Base-by-base conservation (phyloP, 2,888 invertebrate species). In the Mellilla xanthometata region DNA sequence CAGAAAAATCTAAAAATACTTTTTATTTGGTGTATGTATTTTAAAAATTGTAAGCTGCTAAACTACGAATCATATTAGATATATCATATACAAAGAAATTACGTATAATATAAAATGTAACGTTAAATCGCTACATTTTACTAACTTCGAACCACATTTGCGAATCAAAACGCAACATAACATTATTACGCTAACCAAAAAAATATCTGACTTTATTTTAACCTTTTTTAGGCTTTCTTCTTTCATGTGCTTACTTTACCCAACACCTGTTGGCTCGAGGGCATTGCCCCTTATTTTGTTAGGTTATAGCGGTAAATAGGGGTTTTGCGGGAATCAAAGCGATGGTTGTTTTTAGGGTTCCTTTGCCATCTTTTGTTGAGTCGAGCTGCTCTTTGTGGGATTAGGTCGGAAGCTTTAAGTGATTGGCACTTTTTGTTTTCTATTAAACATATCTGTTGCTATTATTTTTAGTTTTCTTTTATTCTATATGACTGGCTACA, bases 251-350 rank as follows among this genome's bases (percentile, higher is more conserved):
- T 85, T 77, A 81, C 73, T 24, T 74, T 73, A 74, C 76, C 76
- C 77, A 73, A 76, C 86, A 86, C 86, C 87, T 86, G 85, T 79
- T 82, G 60, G 86, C 87, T 76, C 57, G 67, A 46, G 84, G 87
- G 83, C 81, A 79, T 74, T 70, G 73, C 70, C 70, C 47, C 73
- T 76, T 80, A 74, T 77, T 77, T 75, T 68, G 62, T 71, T 70
- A 75, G 72, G 71, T 66, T 72, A 72, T 63, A 69, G 65, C 68
- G 56, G 69, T 69, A 73, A 74, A 76, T 71, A 61, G 69, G 65
- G 67, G 65, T 67, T 73, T 72, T 65, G 58, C 55, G 60, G 53
- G 62, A 75, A 70, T 71, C 71, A 76, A 74, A 75, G 65, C 60
- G 42, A 52, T 56, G 54, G 56, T 55, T 58, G 48, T 49, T 65